Evolutionary conservation across 1,140 invertebrate genomes (phyloP).

Genomic region (Hypothenemus hampei): DNA sequence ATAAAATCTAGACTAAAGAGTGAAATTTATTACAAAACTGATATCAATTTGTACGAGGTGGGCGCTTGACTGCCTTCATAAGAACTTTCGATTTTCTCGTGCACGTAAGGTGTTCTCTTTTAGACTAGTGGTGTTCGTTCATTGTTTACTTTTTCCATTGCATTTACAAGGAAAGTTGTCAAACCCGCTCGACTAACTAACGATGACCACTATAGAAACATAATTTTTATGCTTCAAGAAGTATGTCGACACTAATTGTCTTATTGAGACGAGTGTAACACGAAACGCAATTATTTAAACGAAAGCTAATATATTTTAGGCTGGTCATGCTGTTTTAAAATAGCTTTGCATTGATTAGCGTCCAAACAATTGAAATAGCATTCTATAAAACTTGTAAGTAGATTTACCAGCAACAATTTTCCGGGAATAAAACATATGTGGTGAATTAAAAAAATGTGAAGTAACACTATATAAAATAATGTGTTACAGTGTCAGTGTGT

Average conservation of each 20-base stretch:
- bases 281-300: neutral
- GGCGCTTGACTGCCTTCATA: constrained; percentile 3
- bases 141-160: neutral
- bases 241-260: constrained; percentile 6
- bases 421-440: no score
- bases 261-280: neutral
- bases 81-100: constrained; percentile 8
- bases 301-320: neutral
- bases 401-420: no score
- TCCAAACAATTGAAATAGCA: no score
- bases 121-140: neutral
- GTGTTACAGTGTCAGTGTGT: constrained; percentile 31
- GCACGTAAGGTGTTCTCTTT: neutral
- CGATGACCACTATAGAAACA: neutral
- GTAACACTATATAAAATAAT: constrained; percentile 3
- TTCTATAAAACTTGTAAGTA: no score
- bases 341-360: no score
- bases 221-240: neutral
- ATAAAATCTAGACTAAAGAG: constrained; percentile 14
- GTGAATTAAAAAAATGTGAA: no score
- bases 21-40: constrained; percentile 19
- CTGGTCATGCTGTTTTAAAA: no score
- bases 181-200: constrained; percentile 1
- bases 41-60: constrained; percentile 14
- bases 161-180: neutral